Conservation (phyloP, 1,140 invertebrate genomes). For the Atta cephalotes region DNA sequence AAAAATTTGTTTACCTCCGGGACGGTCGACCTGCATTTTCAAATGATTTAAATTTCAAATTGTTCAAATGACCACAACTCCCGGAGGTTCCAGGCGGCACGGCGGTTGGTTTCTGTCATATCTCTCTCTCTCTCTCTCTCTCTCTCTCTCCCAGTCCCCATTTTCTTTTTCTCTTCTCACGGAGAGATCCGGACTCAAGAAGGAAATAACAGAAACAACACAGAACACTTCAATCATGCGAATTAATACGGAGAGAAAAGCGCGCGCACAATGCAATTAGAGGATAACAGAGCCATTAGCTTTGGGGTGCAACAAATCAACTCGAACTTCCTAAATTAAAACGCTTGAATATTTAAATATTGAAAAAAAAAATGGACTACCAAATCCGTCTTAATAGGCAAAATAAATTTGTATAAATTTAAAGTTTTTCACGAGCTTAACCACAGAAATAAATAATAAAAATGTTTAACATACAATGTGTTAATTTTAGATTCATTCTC, state of each 20-base stretch:
- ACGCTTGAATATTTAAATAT: background rate
- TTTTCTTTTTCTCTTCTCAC: background rate
- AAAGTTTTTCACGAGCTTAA: background rate
- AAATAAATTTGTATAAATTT: background rate
- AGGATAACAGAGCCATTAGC: constrained; percentile 7
- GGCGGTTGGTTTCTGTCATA: constrained; percentile 38
- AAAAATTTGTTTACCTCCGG: constrained; percentile 52
- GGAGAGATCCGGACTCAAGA: constrained; percentile 5
- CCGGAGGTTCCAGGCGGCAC: constrained; percentile 3
- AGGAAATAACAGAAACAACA: constrained; percentile 14
- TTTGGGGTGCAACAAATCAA: background rate
- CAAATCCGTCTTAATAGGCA: background rate
- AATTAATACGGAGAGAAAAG: background rate
- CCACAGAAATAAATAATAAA: background rate
- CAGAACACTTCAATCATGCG: background rate
- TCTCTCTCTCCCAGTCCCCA: no score
- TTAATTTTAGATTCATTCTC: background rate
- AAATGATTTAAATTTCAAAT: constrained; percentile 62
- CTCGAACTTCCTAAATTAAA: constrained; percentile 5
- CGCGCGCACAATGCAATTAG: constrained; percentile 23
- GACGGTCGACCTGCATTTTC: constrained; percentile 25
- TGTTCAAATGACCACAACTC: constrained; percentile 65
- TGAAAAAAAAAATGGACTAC: background rate
- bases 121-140: no score
- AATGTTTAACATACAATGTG: background rate